Evolutionary conservation across 2,888 invertebrate species (phyloP), one percentile per base, ranked within the genome.

Genomic region (Achlya flavicornis): DNA sequence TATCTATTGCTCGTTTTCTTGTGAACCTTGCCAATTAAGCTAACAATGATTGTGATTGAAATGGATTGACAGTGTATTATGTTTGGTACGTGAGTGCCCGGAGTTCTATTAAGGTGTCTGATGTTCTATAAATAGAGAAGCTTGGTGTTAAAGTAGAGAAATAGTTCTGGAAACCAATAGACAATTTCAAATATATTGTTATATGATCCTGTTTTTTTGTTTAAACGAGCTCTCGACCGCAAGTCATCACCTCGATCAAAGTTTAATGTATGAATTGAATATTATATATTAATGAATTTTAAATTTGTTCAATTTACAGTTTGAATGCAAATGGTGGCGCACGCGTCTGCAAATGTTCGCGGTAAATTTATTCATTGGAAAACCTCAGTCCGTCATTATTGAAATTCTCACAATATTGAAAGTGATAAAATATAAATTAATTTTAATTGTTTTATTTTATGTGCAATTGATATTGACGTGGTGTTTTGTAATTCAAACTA

Each of bases 301-400:
- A 88, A 88, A 89, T 88, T 85, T 82, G 84, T 83, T 83, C 81
- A 81, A 85, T 85, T 84, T 85, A 85, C 81, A 76, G 77, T 69
- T 71, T 64, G 64, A 72, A 79, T 85, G 86, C 83, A 85, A 88
- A 88, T 86, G 71, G 78, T 70, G 68, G 74, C 69, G 46, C 72
- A 68, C 68, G 68, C 71, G 71, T 63, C 19, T 16, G 53, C 3
- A 53, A 53, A n/a, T 53, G 53, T 61, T 71, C 72, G 77, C 67
- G 66, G 76, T 79, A 82, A 85, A 89, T 89, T 88, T 89, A 90
- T 90, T 90, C 89, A 90, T 88, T 81, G 84, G 85, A 87, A 84
- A 83, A 79, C 71, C 77, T 75, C 67, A 71, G 74, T 68, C 66
- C 70, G 72, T 79, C 73, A 41, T 16, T 26, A 60, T 60, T 66